These are phyloP conservation scores for Silurus lanzhouensis DNA, from an alignment of 2,797 vertebrate genomes.

Conservation along the genomic window DNA sequence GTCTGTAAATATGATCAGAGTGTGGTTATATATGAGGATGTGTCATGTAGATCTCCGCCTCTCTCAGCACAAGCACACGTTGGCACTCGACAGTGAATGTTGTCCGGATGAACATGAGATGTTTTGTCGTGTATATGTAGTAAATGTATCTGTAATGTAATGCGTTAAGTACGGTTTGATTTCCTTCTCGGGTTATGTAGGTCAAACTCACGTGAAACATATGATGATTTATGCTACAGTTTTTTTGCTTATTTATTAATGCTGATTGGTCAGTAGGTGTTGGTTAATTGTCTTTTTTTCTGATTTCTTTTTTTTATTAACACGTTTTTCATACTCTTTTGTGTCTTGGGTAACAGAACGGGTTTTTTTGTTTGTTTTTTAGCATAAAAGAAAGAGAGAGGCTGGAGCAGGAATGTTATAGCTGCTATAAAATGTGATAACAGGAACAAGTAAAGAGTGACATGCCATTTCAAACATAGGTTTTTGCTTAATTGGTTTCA, in stretches of 20 bases:
- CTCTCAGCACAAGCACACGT: not conserved
- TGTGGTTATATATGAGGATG: slow-evolving; percentile 15
- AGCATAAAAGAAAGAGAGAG: not conserved
- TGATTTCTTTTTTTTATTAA: not conserved
- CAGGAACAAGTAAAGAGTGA: not conserved
- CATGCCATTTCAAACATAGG: not conserved
- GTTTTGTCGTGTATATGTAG: not conserved
- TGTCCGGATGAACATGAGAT: not conserved
- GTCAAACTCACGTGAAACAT: not conserved
- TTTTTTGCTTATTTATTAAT: not conserved
- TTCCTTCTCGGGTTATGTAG: not conserved
- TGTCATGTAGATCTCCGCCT: not conserved
- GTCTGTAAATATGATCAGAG: slow-evolving; percentile 78
- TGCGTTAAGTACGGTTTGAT: not conserved
- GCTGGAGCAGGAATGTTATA: not conserved
- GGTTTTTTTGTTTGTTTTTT: not conserved
- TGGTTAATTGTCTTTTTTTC: not conserved
- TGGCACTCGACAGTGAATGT: not conserved
- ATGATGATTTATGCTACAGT: not conserved
- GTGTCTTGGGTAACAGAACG: not conserved
- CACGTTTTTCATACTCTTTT: not conserved
- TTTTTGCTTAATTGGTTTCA: not conserved
- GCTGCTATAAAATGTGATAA: not conserved
- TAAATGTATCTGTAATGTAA: not conserved
- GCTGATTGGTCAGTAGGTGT: not conserved